Evolutionary conservation across 2,113 vertebrate genomes (phyloP), one percentile per base, ranked within the genome.

Genomic region (Gopherus evgoodei): DNA sequence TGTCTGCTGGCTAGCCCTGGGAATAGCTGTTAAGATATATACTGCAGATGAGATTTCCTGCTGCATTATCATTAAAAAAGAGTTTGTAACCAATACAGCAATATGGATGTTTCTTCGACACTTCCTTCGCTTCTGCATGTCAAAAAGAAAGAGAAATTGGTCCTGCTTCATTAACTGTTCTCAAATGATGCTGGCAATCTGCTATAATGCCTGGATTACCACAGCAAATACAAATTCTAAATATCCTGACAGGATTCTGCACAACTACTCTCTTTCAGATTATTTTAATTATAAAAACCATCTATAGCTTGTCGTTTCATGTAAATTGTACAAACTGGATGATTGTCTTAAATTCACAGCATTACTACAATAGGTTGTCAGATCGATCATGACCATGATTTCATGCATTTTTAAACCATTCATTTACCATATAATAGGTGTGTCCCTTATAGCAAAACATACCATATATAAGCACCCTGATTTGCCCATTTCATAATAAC

Each of bases 131-230:
- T n/a, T 62, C 92, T 89, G 29, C 79, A 53, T 83, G 54, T 89
- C 95, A 91, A 52, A 93, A 82, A 84, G 22, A 93, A 95, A 93
- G 79, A 96, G 87, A 93, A 94, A 92, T 53, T 72, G 44, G 17
- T 96, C 86, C 83, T 94, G 78, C 84, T 87, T 27, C 62, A 50
- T 85, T 91, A 93, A 75, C 90, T 96, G 96, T 95, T 96, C 86
- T 94, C 96, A 91, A 95, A 44, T 53, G 87, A 91, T 90, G 31
- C 54, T 91, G 92, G 86, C 86, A 92, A 84, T 54, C 27, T 83
- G 88, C 35, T 13, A 52, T 38, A 93, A 84, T 13, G 22, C n/a
- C 91, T 49, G 47, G 38, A 4, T 54, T 83, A 54, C 50, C 21
- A 56, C 16, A 93, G 56, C 19, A 95, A 92, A 90, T 35, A 50